phyloP scores from a whole-genome alignment of 2,113 vertebrate genomes.

The Reinhardtius hippoglossoides region DNA sequence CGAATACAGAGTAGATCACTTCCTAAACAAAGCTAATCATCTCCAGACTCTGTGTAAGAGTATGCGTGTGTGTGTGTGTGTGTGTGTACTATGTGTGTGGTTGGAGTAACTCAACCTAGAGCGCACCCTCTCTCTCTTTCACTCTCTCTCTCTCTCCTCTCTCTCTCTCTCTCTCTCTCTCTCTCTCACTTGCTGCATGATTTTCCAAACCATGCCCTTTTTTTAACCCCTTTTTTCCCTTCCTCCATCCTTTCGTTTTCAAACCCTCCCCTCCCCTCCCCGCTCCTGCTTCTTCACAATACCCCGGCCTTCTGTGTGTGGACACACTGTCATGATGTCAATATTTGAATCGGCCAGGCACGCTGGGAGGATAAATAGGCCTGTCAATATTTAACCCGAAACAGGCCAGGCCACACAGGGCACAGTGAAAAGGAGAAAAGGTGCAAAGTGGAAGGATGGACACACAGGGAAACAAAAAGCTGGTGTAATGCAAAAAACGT shows the following conservation, averaged over 20 bases:
- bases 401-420: constrained; percentile 16
- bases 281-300: constrained; percentile 6
- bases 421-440: constrained; percentile 18
- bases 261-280: constrained; percentile 11
- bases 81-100: constrained; percentile 33
- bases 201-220: constrained; percentile 61
- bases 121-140: constrained; percentile 1
- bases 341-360: constrained; percentile 72
- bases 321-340: constrained; percentile 62
- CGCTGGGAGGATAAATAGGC: constrained; percentile 65
- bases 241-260: not conserved
- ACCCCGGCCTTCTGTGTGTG: constrained; percentile 17
- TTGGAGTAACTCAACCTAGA: constrained; percentile 47
- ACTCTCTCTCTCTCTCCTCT: constrained; percentile 8
- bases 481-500: not conserved
- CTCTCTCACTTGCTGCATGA: not conserved
- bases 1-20: constrained; percentile 63
- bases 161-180: constrained; percentile 3
- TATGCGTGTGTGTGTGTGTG: not conserved
- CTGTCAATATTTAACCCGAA: constrained; percentile 76
- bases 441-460: constrained; percentile 17
- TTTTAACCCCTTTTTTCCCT: constrained; percentile 9
- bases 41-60: constrained; percentile 53
- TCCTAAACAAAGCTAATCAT: constrained; percentile 68
- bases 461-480: constrained; percentile 13